phyloP scores from a whole-genome alignment of 2,113 vertebrate genomes.

The Apodemus speciosus region DNA sequence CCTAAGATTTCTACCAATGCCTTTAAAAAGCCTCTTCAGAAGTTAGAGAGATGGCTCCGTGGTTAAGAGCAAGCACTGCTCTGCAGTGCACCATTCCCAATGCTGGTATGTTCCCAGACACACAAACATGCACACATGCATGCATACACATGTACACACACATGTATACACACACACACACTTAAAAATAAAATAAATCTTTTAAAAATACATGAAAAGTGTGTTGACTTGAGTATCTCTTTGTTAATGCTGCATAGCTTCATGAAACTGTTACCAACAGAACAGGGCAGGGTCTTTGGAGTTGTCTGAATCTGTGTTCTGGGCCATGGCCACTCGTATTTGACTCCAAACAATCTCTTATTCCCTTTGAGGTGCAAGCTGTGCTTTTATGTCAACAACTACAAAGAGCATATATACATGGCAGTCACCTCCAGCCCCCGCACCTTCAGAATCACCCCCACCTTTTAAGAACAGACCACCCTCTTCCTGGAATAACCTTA shows the following conservation, averaged over 20 bases:
- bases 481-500: background rate
- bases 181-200: background rate
- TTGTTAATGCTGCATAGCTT: background rate
- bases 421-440: background rate
- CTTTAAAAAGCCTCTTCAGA: background rate
- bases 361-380: conserved; percentile 4
- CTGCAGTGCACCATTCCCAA: background rate
- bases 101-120: background rate
- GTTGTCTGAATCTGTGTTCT: background rate
- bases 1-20: background rate
- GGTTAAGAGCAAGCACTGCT: too few species aligned
- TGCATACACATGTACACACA: too few species aligned
- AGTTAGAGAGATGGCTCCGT: background rate
- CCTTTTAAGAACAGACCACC: background rate
- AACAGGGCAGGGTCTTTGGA: background rate
- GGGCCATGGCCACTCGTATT: background rate
- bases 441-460: background rate
- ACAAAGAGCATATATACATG: background rate
- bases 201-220: background rate
- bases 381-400: background rate
- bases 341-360: background rate
- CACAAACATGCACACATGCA: background rate
- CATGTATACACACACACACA: background rate
- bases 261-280: background rate
- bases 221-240: background rate